Conservation (phyloP, 1,140 invertebrate genomes). For the Carposina sasakii region DNA sequence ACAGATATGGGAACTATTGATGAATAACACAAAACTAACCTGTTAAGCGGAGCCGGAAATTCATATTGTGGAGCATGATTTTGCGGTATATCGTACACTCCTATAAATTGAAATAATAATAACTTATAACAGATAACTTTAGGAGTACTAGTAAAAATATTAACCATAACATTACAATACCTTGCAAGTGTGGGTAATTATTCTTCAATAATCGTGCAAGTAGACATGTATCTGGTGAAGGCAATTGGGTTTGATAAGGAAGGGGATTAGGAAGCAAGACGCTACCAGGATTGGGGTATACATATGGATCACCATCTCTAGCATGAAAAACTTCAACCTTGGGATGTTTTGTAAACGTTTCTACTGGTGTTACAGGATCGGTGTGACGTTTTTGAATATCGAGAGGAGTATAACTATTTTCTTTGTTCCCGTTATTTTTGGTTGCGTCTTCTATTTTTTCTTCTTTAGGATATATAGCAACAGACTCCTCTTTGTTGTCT, state of each 20-base stretch:
- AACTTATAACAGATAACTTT: no score
- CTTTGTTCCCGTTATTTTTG: neutral
- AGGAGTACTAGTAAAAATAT: slow-evolving; percentile 1
- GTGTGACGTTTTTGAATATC: neutral
- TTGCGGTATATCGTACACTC: slow-evolving; percentile 23
- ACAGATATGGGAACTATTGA: no score
- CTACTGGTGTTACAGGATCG: neutral
- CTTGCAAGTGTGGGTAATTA: slow-evolving; percentile 29
- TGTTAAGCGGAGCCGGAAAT: slow-evolving; percentile 7
- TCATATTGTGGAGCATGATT: slow-evolving; percentile 18
- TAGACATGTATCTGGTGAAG: slow-evolving; percentile 31
- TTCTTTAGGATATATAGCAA: slow-evolving; percentile 16
- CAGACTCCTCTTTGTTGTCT: slow-evolving; percentile 15
- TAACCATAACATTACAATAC: no score
- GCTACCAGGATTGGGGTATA: neutral
- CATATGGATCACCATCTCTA: neutral
- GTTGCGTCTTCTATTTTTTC: neutral
- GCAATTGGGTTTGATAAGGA: slow-evolving; percentile 18
- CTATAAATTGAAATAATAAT: slow-evolving; percentile 14
- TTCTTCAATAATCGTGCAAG: slow-evolving; percentile 41
- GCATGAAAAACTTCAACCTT: neutral
- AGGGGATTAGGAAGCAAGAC: neutral
- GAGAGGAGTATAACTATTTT: neutral
- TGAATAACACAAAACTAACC: slow-evolving; percentile 1
- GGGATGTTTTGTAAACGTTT: neutral